Evolutionary conservation across 2,888 invertebrate species (phyloP).

Genomic region (Azorinus chamasolen): DNA sequence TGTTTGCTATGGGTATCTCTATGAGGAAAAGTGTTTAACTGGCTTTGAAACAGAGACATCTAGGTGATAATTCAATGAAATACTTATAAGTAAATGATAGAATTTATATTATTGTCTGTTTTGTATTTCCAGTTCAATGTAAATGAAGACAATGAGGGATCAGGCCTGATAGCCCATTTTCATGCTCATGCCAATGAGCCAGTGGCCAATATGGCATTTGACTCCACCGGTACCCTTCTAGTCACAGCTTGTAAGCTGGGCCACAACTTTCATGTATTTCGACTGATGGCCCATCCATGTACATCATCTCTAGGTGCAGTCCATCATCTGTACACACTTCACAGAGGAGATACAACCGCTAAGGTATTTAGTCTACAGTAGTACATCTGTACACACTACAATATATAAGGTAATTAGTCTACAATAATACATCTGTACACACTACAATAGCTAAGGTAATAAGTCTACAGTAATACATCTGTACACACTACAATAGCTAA

Average conservation of each 20-base stretch:
- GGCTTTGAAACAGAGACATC: too few species aligned
- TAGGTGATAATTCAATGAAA: too few species aligned
- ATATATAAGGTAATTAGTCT: too few species aligned
- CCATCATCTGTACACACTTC: constrained; percentile 97
- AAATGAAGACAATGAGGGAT: constrained; percentile 89
- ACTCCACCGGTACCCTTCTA: constrained; percentile 95
- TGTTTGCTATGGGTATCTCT: too few species aligned
- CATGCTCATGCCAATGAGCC: constrained; percentile 92
- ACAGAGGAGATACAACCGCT: constrained; percentile 98
- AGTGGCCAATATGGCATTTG: constrained; percentile 95
- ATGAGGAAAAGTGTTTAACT: too few species aligned
- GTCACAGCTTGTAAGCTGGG: constrained; percentile 97
- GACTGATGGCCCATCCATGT: constrained; percentile 96
- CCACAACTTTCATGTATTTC: constrained; percentile 98
- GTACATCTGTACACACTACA: too few species aligned
- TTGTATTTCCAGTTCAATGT: constrained; percentile 87
- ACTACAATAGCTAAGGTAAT: too few species aligned
- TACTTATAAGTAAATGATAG: too few species aligned
- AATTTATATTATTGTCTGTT: too few species aligned
- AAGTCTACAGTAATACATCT: too few species aligned
- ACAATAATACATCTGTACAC: too few species aligned
- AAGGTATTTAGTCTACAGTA: too few species aligned
- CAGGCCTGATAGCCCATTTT: constrained; percentile 87
- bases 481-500: constrained; percentile 98
- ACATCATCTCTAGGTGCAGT: constrained; percentile 92